These are phyloP conservation scores for Boloria euphrosyne DNA, from an alignment of 2,888 invertebrate genomes.

Conservation along the genomic window DNA sequence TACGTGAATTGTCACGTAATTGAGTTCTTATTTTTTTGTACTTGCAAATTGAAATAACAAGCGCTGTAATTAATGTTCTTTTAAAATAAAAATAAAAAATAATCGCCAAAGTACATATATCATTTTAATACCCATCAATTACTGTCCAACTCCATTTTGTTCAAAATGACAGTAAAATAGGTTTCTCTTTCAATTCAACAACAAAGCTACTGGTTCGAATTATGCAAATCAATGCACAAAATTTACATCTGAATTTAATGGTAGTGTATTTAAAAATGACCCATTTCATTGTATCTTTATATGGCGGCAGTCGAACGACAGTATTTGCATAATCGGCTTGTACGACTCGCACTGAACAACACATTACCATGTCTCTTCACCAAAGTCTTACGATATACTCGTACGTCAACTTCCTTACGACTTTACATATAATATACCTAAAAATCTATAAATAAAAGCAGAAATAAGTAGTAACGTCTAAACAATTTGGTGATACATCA, in stretches of 20 bases:
- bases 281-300: constrained; percentile 43
- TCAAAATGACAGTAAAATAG: constrained; percentile 37
- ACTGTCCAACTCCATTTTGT: constrained; percentile 16
- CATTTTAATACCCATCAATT: constrained; percentile 29
- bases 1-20: no score
- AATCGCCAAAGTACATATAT: constrained; percentile 13
- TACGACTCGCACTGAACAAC: constrained; percentile 56
- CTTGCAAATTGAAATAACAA: background rate
- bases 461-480: background rate
- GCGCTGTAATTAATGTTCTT: background rate
- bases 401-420: constrained; percentile 32
- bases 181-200: constrained; percentile 28
- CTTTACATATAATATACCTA: background rate
- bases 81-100: constrained; percentile 6
- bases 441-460: background rate
- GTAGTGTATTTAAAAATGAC: constrained; percentile 42
- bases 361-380: constrained; percentile 46
- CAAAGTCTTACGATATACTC: constrained; percentile 49
- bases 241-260: constrained; percentile 38
- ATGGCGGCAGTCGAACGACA: constrained; percentile 41
- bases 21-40: no score
- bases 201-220: constrained; percentile 35
- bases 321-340: constrained; percentile 73
- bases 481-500: no score
- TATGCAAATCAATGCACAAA: constrained; percentile 36